Evolutionary conservation across 2,797 vertebrate species (phyloP).

Genomic region (Kryptolebias ocellatus): DNA sequence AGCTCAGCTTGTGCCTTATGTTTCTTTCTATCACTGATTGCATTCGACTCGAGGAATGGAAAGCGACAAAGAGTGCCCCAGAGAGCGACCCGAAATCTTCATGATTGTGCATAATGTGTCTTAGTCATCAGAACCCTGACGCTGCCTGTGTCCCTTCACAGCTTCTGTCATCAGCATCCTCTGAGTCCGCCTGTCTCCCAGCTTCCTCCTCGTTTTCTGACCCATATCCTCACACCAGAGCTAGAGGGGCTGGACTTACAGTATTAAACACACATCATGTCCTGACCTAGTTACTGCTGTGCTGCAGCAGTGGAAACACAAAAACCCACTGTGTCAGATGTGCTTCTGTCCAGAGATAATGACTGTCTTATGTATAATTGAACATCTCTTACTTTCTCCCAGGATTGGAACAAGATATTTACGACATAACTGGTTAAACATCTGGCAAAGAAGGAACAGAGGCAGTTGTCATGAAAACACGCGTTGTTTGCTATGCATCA

Average conservation of each 20-base stretch:
- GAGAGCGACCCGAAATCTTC: conserved; percentile 55
- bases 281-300: conserved; percentile 39
- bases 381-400: conserved; percentile 40
- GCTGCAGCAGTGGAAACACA: conserved; percentile 30
- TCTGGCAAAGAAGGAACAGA: conserved; percentile 51
- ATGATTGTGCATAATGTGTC: conserved; percentile 69
- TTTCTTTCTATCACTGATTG: conserved; percentile 81
- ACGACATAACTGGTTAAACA: conserved; percentile 36
- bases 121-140: conserved; percentile 59
- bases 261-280: conserved; percentile 43
- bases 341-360: conserved; percentile 49
- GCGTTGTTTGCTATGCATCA: conserved; percentile 85
- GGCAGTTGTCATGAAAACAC: conserved; percentile 70
- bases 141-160: conserved; percentile 61
- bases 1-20: conserved; percentile 86
- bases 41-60: conserved; percentile 71
- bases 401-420: conserved; percentile 47
- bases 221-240: conserved; percentile 42
- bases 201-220: conserved; percentile 43
- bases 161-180: conserved; percentile 37
- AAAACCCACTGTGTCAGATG: conserved; percentile 36
- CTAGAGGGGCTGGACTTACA: conserved; percentile 48
- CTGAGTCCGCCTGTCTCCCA: conserved; percentile 22
- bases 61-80: conserved; percentile 54
- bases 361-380: conserved; percentile 46